phyloP scores from a whole-genome alignment of 2,113 vertebrate genomes.

The Seriola rivoliana region DNA sequence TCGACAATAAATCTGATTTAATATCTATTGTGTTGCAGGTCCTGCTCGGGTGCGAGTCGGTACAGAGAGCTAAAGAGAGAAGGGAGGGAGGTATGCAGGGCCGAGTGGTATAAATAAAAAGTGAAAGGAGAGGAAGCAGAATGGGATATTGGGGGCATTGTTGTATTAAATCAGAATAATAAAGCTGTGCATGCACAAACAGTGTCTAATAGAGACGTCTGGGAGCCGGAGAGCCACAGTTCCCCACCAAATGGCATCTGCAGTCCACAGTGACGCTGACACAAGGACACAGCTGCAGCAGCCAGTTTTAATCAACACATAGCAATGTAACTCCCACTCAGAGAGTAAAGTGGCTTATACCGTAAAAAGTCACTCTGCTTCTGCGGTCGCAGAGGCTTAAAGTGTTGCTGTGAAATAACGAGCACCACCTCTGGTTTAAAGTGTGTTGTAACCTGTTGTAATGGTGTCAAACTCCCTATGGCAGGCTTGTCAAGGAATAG shows the following conservation, averaged over 20 bases:
- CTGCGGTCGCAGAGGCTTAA: conserved; percentile 25
- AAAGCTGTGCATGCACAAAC: conserved; percentile 79
- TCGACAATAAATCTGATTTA: conserved; percentile 84
- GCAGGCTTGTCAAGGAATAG: conserved; percentile 31
- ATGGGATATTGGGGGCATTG: conserved; percentile 75
- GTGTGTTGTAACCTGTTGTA: conserved; percentile 54
- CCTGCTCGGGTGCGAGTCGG: conserved; percentile 36
- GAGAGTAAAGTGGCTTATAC: conserved; percentile 51
- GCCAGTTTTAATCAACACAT: conserved; percentile 74
- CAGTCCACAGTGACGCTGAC: conserved; percentile 40
- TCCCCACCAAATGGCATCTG: conserved; percentile 40
- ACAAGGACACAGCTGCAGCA: conserved; percentile 71
- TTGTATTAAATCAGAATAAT: conserved; percentile 86
- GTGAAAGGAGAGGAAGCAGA: conserved; percentile 78
- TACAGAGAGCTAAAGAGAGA: not conserved
- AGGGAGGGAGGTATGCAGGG: not conserved
- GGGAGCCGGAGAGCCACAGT: conserved; percentile 39
- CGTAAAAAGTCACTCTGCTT: conserved; percentile 40
- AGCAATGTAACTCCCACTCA: conserved; percentile 55
- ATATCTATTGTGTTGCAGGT: conserved; percentile 75
- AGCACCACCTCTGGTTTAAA: conserved; percentile 38
- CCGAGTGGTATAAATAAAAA: conserved; percentile 76
- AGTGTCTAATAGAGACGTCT: conserved; percentile 80
- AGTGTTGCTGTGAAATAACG: conserved; percentile 52
- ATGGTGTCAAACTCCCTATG: conserved; percentile 53